Conservation (phyloP, 2,113 vertebrate species). For the Edolisoma coerulescens region DNA sequence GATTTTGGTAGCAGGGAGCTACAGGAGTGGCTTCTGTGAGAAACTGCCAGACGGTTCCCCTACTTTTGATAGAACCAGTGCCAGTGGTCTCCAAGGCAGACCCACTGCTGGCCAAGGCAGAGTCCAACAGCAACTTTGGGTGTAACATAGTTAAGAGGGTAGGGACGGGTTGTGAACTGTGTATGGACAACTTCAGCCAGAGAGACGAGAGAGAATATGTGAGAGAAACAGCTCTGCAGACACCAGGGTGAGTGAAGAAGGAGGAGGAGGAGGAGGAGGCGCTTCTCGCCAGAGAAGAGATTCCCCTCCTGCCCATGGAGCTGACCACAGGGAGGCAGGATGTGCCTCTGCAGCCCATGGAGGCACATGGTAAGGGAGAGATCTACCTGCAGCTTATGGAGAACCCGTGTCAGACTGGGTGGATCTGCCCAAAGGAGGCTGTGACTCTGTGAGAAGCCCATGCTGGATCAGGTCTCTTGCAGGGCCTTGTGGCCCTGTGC, state of each 20-base stretch:
- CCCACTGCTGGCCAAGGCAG: not conserved
- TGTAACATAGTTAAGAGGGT: not conserved
- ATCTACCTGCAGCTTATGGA: not conserved
- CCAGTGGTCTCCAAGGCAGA: not conserved
- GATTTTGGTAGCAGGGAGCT: not conserved
- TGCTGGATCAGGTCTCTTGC: not conserved
- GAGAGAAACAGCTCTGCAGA: not conserved
- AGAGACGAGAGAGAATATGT: no score
- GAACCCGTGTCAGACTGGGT: not conserved
- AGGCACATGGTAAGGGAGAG: no score
- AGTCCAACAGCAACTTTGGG: not conserved
- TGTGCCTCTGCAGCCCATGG: no score
- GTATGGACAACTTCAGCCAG: not conserved
- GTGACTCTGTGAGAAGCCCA: not conserved
- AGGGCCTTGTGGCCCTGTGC: not conserved
- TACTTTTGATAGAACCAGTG: not conserved
- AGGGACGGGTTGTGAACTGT: not conserved
- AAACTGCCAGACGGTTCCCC: not conserved
- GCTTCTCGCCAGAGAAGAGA: no score
- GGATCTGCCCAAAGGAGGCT: no score
- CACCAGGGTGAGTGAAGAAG: not conserved
- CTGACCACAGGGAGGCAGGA: not conserved
- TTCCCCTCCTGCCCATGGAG: no score
- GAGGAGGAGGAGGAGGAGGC: not conserved
- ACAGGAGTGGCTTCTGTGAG: not conserved